Percentiles rank a stretch among this genome's conserved stretches.
Evolutionary conservation across 2,797 vertebrate genomes (phyloP).

Genomic region (Anniella stebbinsi): DNA sequence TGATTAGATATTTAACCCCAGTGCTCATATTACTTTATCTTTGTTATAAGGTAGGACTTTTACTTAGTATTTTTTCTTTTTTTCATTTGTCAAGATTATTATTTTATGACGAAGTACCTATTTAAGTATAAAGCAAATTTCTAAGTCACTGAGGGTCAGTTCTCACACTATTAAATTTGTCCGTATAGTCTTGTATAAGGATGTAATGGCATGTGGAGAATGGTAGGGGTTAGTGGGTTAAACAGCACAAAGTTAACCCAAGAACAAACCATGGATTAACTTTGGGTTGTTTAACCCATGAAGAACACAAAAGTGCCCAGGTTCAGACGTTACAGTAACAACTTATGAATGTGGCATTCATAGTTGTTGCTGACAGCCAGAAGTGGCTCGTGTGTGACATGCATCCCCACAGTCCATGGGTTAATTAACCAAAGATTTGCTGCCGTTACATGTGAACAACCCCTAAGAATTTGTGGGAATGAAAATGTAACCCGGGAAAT

Average conservation of each 20-base stretch:
- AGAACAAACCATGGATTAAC: no score
- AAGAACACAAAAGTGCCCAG: no score
- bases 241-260: no score
- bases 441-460: no score
- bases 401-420: no score
- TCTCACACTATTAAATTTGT: background rate
- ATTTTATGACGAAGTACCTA: background rate
- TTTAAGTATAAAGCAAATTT: background rate
- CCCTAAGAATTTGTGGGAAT: background rate
- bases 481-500: background rate
- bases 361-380: no score
- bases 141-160: background rate
- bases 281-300: no score
- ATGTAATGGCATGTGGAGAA: background rate
- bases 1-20: conserved; percentile 86
- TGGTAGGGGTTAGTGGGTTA: no score
- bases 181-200: background rate
- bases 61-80: background rate
- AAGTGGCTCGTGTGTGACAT: no score
- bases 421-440: no score
- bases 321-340: no score
- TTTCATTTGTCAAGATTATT: background rate
- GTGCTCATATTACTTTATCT: conserved; percentile 85
- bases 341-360: no score
- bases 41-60: conserved; percentile 88